These are phyloP conservation scores for Coturnix japonica DNA, from an alignment of 2,113 vertebrate genomes.

Conservation along the genomic window DNA sequence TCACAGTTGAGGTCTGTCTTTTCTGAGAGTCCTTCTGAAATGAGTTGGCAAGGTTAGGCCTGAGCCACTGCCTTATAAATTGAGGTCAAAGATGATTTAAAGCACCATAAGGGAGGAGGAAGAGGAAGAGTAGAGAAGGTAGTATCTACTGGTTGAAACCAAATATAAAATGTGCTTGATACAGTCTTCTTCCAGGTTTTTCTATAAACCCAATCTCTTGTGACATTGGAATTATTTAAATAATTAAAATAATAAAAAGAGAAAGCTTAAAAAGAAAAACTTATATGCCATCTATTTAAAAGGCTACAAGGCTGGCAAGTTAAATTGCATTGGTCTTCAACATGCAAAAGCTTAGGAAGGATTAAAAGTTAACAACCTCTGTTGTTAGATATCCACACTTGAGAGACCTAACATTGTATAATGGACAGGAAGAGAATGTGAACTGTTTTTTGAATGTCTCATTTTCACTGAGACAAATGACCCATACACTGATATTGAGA, in stretches of 20 bases:
- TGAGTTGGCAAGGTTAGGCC: conserved; percentile 63
- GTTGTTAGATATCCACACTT: conserved; percentile 35
- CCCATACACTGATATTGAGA: neutral
- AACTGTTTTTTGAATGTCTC: neutral
- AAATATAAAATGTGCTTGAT: conserved; percentile 44
- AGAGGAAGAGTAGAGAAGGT: conserved; percentile 30
- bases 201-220: neutral
- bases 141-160: conserved; percentile 40
- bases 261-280: neutral
- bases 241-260: neutral
- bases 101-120: conserved; percentile 27
- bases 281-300: conserved; percentile 48
- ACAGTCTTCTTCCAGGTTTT: neutral
- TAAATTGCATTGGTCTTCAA: conserved; percentile 51
- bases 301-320: conserved; percentile 30
- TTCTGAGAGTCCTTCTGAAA: conserved; percentile 62
- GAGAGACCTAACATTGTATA: conserved; percentile 19
- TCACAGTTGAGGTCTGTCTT: conserved; percentile 68
- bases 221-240: conserved; percentile 68
- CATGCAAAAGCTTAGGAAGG: conserved; percentile 46
- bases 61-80: conserved; percentile 68
- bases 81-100: conserved; percentile 56
- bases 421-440: neutral
- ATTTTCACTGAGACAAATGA: neutral
- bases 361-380: conserved; percentile 61